These are phyloP conservation scores for Phalangium opilio DNA, from an alignment of 2,888 invertebrate genomes.

Conservation along the genomic window DNA sequence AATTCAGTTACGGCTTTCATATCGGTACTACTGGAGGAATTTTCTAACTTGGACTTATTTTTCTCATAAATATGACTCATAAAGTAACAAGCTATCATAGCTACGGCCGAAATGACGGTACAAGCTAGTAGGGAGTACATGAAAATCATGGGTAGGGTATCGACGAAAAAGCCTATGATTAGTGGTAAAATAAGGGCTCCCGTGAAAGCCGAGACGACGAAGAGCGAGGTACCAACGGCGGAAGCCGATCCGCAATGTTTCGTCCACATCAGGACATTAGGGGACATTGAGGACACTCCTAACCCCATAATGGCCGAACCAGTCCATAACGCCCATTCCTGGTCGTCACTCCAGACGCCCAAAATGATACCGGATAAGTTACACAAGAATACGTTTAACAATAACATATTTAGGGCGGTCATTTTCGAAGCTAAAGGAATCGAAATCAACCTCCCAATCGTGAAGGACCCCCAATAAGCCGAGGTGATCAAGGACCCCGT, in stretches of 20 bases:
- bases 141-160: no score
- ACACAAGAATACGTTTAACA: conserved; percentile 26
- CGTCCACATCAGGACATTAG: conserved; percentile 33
- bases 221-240: no score
- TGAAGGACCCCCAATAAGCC: conserved; percentile 33
- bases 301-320: conserved; percentile 31
- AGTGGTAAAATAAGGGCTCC: no score
- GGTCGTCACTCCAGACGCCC: conserved; percentile 22
- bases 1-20: no score
- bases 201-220: conserved; percentile 31
- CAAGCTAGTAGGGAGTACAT: no score
- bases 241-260: no score
- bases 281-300: conserved; percentile 34
- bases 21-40: no score
- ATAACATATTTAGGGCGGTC: conserved; percentile 30
- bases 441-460: conserved; percentile 29
- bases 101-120: no score
- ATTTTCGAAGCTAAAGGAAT: conserved; percentile 31
- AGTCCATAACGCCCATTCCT: conserved; percentile 29
- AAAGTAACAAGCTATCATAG: no score
- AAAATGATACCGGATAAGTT: conserved; percentile 27
- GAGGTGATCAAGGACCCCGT: conserved; percentile 30
- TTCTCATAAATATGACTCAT: no score
- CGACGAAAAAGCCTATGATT: no score
- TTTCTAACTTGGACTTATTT: no score